Evolutionary conservation across 2,113 vertebrate species (phyloP), one percentile per base, ranked within the genome.

Genomic region (Psettodes erumei): DNA sequence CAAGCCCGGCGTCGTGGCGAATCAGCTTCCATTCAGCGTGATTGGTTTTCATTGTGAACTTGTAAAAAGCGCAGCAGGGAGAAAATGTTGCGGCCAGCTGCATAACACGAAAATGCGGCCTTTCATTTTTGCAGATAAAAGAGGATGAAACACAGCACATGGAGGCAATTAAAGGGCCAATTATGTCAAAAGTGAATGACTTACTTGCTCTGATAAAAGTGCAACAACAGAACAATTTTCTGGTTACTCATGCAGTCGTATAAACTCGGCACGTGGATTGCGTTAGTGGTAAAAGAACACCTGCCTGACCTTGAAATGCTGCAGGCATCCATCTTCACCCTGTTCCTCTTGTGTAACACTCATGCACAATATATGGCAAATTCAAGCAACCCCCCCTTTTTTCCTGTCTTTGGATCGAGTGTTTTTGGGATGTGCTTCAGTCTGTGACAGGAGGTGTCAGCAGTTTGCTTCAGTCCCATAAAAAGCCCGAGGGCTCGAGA

Each of bases 211-310:
- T 58, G 64, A 70, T 75, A 75, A 83, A n/a, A 80, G 73, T 37
- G 81, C 80, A 86, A 71, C 79, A 86, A 50, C 74, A 70, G 42
- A 82, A 79, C 66, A 54, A 60, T 79, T 59, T 86, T 71, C 72
- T 59, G 50, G 48, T 91, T 86, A 84, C 86, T 90, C 89, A 86
- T 69, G 64, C 45, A 38, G 40, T 75, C 50, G 25, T 85, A 63
- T 83, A 78, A 84, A 62, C 12, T 11, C 51, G 48, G 76, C 86
- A 86, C 75, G 71, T 88, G 87, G 81, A 73, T 53, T 8, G 50
- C 1, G 27, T 79, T 77, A 47, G 82, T 33, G 18, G 56, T 77
- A 56, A 75, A 83, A 75, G 59, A 89, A 85, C 90, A 92, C 90
- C 90, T 92, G 89, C 82, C 71, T 71, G 79, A 77, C 67, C 81